Conservation (phyloP, 2,113 vertebrate genomes). For the Jacana jacana region DNA sequence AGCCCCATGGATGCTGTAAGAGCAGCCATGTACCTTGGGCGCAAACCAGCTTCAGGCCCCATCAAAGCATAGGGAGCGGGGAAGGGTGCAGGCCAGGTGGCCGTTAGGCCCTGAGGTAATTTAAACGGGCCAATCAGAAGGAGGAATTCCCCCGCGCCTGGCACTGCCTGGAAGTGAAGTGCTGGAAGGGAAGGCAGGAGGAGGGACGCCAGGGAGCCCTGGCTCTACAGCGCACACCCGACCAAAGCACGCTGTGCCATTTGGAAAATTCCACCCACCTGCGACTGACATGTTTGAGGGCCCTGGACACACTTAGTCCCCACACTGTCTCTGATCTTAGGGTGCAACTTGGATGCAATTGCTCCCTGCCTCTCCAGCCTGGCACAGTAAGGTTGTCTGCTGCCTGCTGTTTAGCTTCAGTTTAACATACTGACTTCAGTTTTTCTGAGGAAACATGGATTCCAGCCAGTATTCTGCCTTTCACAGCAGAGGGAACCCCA, state of each 20-base stretch:
- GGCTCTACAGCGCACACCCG: accelerated
- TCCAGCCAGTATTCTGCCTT: not conserved
- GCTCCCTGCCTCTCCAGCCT: no score
- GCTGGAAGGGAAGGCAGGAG: accelerated
- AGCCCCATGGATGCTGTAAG: accelerated
- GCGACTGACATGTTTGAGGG: accelerated
- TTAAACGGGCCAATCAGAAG: not conserved
- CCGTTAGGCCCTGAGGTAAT: not conserved
- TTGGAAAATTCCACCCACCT: no score
- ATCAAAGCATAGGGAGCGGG: accelerated
- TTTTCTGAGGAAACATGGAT: not conserved
- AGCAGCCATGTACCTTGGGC: accelerated
- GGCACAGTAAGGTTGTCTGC: not conserved
- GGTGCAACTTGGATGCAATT: not conserved
- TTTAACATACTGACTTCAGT: not conserved
- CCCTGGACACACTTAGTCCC: not conserved
- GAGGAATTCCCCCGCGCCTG: no score
- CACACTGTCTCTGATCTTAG: not conserved
- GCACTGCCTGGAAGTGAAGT: no score
- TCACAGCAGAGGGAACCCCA: no score
- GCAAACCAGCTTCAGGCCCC: no score
- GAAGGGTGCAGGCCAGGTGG: accelerated
- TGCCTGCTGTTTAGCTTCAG: not conserved
- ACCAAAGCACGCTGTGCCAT: accelerated
- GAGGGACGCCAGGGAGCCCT: accelerated